Evolutionary conservation across 2,113 vertebrate species (phyloP), one percentile per base, ranked within the genome.

Genomic region (Tursiops truncatus): DNA sequence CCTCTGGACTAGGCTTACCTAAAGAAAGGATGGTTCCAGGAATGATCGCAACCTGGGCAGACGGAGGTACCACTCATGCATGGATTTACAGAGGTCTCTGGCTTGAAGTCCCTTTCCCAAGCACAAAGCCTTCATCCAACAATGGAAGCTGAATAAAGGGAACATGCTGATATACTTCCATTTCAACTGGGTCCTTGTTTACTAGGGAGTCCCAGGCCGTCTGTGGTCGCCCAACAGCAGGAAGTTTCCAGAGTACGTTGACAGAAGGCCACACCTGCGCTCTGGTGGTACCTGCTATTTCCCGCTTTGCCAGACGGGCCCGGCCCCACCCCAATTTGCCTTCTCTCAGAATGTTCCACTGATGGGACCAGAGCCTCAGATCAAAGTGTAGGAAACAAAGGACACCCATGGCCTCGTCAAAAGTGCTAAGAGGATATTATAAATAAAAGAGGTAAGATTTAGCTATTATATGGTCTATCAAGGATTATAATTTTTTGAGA

Each of bases 391-490:
- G n/a, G 25, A 74, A 31, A 21, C 31, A 81, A 26, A 28, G 26
- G 31, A 17, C 11, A 6, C 9, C 3, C 0, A 0, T 7, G 38
- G 8, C 17, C 47, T 25, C 62, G 8, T 5, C 33, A 8, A 21
- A 10, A 20, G 7, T 1, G 14, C 84, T 33, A 11, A 44, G 56
- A 50, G 26, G 11, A 14, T 8, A 11, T 44, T 63, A 15, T 8
- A 41, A 25, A 56, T 26, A 73, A n/a, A 9, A 41, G 31, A 50
- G 60, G 14, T 31, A 36, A 82, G 58, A 25, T 41, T 60, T 50
- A 65, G 82, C 44, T 28, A 25, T 12, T 31, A 21, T 7, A 14
- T 81, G 17, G 41, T 33, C 25, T 71, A 71, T 50, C 2, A 36
- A 62, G 68, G 38, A 65, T 18, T 3, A 56, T 15, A 36, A 10